These are phyloP conservation scores for Rhynchonema sp. DNA, from an alignment of 2,888 invertebrate species.

Conservation along the genomic window DNA sequence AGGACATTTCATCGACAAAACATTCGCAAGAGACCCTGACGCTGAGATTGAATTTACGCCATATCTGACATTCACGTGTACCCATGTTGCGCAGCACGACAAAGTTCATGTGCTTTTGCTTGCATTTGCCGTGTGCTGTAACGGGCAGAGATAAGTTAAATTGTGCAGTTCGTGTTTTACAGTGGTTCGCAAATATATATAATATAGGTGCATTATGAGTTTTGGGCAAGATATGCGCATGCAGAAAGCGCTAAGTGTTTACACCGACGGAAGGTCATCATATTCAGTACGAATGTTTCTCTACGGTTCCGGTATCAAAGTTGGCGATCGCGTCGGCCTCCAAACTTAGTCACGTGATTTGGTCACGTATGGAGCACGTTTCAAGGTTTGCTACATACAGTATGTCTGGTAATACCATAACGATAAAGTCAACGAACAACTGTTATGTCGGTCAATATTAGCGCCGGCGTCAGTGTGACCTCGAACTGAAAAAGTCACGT, in stretches of 20 bases:
- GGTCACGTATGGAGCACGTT: too few species aligned
- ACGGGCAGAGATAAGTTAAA: not conserved
- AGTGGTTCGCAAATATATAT: not conserved
- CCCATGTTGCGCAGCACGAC: conserved; percentile 26
- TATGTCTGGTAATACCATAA: too few species aligned
- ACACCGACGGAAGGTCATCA: too few species aligned
- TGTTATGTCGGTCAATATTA: too few species aligned
- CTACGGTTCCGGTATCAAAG: too few species aligned
- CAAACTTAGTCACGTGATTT: too few species aligned
- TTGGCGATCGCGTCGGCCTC: too few species aligned
- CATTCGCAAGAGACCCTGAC: conserved; percentile 28
- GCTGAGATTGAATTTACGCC: conserved; percentile 27
- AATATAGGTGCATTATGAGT: not conserved
- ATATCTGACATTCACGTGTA: conserved; percentile 23
- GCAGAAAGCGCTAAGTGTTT: not conserved
- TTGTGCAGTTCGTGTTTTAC: not conserved
- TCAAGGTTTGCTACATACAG: too few species aligned
- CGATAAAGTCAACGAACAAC: too few species aligned
- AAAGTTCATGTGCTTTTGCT: conserved; percentile 28
- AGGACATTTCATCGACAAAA: conserved; percentile 27
- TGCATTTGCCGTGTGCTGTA: conserved; percentile 28
- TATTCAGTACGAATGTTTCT: too few species aligned
- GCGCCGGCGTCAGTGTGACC: too few species aligned
- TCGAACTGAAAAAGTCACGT: too few species aligned
- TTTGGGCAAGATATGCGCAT: not conserved